A percentile compares a stretch with the other conserved stretches of the same genome.
Conservation (phyloP, 30 jellyfish, hydroid and myxozoan species). For the Thelohanellus kitauei region DNA sequence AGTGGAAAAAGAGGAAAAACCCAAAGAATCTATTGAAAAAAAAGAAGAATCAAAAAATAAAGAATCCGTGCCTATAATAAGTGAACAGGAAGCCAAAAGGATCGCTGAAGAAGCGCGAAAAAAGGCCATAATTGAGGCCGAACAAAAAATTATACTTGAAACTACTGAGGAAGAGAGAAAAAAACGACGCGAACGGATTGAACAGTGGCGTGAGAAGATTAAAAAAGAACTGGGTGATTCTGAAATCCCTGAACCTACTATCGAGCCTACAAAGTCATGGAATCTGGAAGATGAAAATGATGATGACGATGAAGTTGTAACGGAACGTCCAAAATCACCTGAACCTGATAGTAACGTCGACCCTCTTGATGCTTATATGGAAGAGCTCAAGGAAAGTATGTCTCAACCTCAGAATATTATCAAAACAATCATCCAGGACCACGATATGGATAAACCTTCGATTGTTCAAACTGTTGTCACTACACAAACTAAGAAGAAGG, state of each 20-base stretch:
- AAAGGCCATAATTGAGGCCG: no score
- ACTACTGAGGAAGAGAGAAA: conserved; percentile 55
- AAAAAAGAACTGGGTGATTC: conserved; percentile 6
- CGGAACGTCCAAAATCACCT: neutral
- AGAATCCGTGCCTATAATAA: conserved; percentile 3
- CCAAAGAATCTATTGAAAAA: conserved; percentile 1
- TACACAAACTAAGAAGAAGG: no score
- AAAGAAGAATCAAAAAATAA: neutral
- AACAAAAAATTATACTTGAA: no score
- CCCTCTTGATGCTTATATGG: conserved; percentile 83
- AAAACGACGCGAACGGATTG: conserved; percentile 62
- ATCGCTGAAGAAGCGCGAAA: no score
- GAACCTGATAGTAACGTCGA: conserved; percentile 13
- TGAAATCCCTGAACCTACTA: conserved; percentile 1
- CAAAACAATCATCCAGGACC: neutral
- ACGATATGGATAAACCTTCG: no score
- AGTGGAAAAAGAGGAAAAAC: conserved; percentile 7
- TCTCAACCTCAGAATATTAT: conserved; percentile 25
- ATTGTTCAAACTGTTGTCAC: neutral
- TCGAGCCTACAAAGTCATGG: conserved; percentile 14
- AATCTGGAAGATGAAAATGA: conserved; percentile 64
- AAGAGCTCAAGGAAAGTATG: conserved; percentile 36
- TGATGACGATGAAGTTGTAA: conserved; percentile 20
- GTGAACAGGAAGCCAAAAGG: no score
- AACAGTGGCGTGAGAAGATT: conserved; percentile 64